These are phyloP conservation scores for Tetragnatha montana DNA, from an alignment of 2,888 invertebrate species.

Conservation along the genomic window DNA sequence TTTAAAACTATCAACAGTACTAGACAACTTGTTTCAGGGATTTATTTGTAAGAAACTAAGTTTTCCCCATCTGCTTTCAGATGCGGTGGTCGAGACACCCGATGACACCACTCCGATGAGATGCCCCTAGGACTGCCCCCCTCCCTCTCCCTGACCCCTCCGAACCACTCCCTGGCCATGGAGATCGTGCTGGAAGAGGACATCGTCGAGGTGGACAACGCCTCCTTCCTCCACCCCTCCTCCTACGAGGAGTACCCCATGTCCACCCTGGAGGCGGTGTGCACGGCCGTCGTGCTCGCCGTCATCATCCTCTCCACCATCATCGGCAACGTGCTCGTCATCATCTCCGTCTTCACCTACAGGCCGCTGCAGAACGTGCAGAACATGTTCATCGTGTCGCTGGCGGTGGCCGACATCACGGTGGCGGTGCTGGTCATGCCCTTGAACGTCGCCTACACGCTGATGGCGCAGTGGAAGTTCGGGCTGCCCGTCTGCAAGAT, in stretches of 20 bases:
- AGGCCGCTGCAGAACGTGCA: constrained; percentile 93
- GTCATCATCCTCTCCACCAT: constrained; percentile 92
- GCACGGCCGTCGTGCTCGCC: constrained; percentile 86
- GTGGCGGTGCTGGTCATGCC: constrained; percentile 94
- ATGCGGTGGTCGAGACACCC: neutral
- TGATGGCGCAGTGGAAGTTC: constrained; percentile 93
- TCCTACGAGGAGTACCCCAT: constrained; percentile 47
- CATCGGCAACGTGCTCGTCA: constrained; percentile 93
- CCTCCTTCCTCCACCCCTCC: neutral
- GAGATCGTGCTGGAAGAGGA: constrained; percentile 60
- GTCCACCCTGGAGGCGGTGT: constrained; percentile 61
- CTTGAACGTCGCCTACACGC: constrained; percentile 92
- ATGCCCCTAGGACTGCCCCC: neutral
- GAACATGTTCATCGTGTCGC: constrained; percentile 96
- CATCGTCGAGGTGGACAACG: constrained; percentile 48
- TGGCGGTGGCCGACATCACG: constrained; percentile 94
- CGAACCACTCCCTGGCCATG: constrained; percentile 22
- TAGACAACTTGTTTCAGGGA: no score
- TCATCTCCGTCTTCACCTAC: constrained; percentile 95
- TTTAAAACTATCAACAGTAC: no score
- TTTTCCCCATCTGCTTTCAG: neutral
- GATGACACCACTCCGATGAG: neutral
- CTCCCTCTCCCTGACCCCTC: neutral
- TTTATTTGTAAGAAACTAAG: no score
- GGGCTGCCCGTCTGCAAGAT: constrained; percentile 94